Evolutionary conservation across 2,113 vertebrate species (phyloP).

Genomic region (Spermophilus dauricus): DNA sequence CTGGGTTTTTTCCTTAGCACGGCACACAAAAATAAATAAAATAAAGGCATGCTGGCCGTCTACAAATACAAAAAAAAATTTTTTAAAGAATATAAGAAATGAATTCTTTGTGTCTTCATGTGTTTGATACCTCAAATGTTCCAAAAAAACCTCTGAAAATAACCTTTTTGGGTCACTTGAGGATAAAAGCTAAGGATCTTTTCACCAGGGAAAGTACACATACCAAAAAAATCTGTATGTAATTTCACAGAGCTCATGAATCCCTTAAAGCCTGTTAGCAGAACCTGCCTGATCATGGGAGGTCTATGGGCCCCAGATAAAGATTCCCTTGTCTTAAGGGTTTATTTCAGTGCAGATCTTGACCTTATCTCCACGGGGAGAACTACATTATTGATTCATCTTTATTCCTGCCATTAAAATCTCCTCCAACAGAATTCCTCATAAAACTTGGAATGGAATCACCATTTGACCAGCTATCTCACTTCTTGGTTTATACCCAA

Average conservation of each 20-base stretch:
- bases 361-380: conserved; percentile 42
- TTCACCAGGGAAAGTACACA: conserved; percentile 41
- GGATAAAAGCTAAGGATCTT: not conserved
- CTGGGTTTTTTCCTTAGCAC: too few relatives aligned
- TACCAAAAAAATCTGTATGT: not conserved
- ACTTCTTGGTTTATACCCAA: too few relatives aligned
- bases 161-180: conserved; percentile 47
- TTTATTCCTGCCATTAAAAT: not conserved
- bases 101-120: conserved; percentile 51
- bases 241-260: not conserved
- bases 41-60: too few relatives aligned
- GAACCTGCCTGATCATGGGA: not conserved
- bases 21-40: too few relatives aligned
- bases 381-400: not conserved
- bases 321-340: not conserved
- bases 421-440: not conserved
- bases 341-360: conserved; percentile 51
- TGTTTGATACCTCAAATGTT: not conserved
- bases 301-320: not conserved
- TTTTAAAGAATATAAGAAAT: not conserved
- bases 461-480: too few relatives aligned
- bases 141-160: conserved; percentile 55
- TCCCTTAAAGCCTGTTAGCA: not conserved
- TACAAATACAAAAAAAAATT: too few relatives aligned
- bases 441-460: too few relatives aligned